These are phyloP conservation scores for Epistrophe grossulariae DNA, from an alignment of 2,888 invertebrate species.

Conservation along the genomic window DNA sequence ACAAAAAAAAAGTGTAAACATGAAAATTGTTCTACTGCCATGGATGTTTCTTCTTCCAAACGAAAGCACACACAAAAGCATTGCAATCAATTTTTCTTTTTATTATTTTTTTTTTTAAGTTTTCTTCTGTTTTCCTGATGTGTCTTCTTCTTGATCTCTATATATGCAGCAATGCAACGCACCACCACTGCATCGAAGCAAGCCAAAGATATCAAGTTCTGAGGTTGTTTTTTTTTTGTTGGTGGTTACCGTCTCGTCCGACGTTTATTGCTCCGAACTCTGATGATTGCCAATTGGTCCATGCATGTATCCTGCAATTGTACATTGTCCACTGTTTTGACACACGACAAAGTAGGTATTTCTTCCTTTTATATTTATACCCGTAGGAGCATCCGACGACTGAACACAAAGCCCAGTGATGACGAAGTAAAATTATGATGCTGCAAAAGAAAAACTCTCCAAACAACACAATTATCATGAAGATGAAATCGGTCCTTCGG, in stretches of 20 bases:
- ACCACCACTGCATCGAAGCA: neutral
- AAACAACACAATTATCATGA: neutral
- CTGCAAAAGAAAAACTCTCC: neutral
- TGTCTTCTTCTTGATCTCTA: slow-evolving; percentile 12
- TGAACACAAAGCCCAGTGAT: slow-evolving; percentile 2
- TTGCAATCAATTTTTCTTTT: neutral
- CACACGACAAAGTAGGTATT: slow-evolving; percentile 2
- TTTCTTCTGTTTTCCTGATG: neutral
- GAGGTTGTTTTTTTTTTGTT: slow-evolving; percentile 44
- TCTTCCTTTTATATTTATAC: neutral
- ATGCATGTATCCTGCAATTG: neutral
- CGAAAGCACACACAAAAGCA: slow-evolving; percentile 3
- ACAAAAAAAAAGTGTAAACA: slow-evolving; percentile 30
- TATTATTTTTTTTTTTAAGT: too few relatives aligned
- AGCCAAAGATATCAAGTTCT: slow-evolving; percentile 43
- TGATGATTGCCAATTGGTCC: slow-evolving; percentile 29
- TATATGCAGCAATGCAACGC: neutral
- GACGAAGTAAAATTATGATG: slow-evolving; percentile 10
- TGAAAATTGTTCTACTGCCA: slow-evolving; percentile 17
- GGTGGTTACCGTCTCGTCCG: neutral
- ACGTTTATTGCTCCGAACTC: slow-evolving; percentile 3
- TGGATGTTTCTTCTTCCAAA: slow-evolving; percentile 13
- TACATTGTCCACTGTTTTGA: slow-evolving; percentile 4
- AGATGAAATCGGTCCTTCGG: neutral
- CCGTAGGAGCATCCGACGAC: neutral